phyloP scores from a whole-genome alignment of 2,797 vertebrate species.

The Hypotaenidia okinawae region DNA sequence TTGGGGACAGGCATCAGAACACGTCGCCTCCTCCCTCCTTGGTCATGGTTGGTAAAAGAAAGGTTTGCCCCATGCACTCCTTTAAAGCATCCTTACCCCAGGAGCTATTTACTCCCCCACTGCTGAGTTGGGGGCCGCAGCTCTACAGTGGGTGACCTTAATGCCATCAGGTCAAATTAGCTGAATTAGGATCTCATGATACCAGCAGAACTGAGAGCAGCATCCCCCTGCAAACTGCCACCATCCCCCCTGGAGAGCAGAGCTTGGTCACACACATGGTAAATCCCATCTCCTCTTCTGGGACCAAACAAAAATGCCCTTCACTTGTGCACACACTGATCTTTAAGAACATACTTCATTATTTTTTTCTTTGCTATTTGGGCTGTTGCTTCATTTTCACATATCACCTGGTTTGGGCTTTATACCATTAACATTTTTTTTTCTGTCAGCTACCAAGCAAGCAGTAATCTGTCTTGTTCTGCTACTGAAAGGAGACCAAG shows the following conservation, averaged over 20 bases:
- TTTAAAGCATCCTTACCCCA: neutral
- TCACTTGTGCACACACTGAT: neutral
- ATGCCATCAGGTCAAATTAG: neutral
- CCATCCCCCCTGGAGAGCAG: neutral
- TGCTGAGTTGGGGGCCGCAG: neutral
- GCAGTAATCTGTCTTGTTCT: neutral
- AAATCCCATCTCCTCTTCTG: neutral
- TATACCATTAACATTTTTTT: neutral
- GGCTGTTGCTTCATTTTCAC: neutral
- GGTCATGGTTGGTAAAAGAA: neutral
- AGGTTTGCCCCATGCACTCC: neutral
- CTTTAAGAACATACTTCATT: neutral
- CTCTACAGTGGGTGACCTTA: neutral
- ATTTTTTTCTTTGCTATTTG: neutral
- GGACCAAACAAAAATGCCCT: neutral
- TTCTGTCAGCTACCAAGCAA: neutral
- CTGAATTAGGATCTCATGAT: neutral
- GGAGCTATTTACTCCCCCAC: neutral
- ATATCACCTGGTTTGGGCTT: neutral
- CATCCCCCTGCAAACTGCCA: fast-evolving
- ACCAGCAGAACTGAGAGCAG: neutral
- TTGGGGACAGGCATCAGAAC: neutral
- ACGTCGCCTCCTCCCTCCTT: neutral
- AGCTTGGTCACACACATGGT: neutral
- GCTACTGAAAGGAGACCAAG: neutral